A percentile compares a stretch with the other conserved stretches of the same genome.
Evolutionary conservation across 2,113 vertebrate genomes (phyloP).

Genomic region (Otolemur garnettii): DNA sequence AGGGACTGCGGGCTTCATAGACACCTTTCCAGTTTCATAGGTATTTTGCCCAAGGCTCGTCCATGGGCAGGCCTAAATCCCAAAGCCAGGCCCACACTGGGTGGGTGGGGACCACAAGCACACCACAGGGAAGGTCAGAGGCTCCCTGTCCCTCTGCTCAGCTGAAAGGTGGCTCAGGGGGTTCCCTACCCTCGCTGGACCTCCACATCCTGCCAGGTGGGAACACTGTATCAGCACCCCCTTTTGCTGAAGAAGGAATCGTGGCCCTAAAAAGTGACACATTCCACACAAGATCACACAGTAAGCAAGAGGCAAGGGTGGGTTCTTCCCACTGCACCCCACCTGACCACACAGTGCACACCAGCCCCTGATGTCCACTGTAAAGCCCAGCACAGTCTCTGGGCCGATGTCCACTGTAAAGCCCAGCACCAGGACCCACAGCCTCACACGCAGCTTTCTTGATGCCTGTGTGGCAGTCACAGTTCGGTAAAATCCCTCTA

Average conservation of each 20-base stretch:
- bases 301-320: too few relatives aligned
- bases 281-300: neutral
- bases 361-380: fast-evolving
- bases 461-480: fast-evolving
- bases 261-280: neutral
- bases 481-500: neutral
- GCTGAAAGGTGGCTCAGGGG: neutral
- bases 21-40: neutral
- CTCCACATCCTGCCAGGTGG: neutral
- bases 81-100: neutral
- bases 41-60: fast-evolving
- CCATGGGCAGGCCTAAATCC: neutral
- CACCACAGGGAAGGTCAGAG: fast-evolving
- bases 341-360: neutral
- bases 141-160: neutral
- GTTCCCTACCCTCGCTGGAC: neutral
- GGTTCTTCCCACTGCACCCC: fast-evolving
- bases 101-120: neutral
- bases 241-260: neutral
- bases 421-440: neutral
- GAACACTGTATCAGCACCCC: too few relatives aligned
- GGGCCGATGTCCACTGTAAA: neutral
- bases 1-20: neutral
- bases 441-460: neutral
- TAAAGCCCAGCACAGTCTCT: neutral